Evolutionary conservation across 2,888 invertebrate species (phyloP), one percentile per base, ranked within the genome.

Genomic region (Aphodius granarius): DNA sequence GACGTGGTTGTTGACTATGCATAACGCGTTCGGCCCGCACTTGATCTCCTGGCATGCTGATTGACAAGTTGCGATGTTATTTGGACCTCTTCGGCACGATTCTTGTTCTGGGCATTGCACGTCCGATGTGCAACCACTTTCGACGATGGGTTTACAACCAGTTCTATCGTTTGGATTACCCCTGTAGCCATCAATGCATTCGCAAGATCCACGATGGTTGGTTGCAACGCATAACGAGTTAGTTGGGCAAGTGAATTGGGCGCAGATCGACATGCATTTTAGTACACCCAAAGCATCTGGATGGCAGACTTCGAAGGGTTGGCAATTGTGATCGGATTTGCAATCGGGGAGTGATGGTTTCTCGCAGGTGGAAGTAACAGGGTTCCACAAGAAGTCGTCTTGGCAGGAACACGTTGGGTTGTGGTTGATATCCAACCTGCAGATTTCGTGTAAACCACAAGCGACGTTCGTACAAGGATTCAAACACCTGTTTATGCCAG

Each of bases 81-180:
- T 89, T 3, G 89, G 89, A 68, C 91, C 88, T 81, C 89, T 89
- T 83, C 91, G 90, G 85, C 97, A 97, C 16, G 92, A 91, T 84
- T 96, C 94, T 79, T 92, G 93, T 88, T 96, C 96, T 23, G 93
- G 88, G 83, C 97, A 97, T 85, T 96, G 94, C 43, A 92, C 93
- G 86, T 96, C 94, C 65, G 92, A 92, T 15, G 89, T 89, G 83
- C 97, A 97, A 85, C 93, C 91, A 82, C 96, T 93, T 85, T 92
- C 93, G 16, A 91, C 89, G 0, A 93, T 86, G 15, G 91, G 91
- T 81, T 91, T 90, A 83, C 97, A 97, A n/a, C 97, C 97, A 79
- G 93, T 93, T 20, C 97, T 91, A 84, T 96, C 95, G 83, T 95
- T 95, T 17, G 97, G 95, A 88, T 97, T 97, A 63, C 97, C 97